Evolutionary conservation across 2,113 vertebrate genomes (phyloP).

Genomic region (Strix aluco): DNA sequence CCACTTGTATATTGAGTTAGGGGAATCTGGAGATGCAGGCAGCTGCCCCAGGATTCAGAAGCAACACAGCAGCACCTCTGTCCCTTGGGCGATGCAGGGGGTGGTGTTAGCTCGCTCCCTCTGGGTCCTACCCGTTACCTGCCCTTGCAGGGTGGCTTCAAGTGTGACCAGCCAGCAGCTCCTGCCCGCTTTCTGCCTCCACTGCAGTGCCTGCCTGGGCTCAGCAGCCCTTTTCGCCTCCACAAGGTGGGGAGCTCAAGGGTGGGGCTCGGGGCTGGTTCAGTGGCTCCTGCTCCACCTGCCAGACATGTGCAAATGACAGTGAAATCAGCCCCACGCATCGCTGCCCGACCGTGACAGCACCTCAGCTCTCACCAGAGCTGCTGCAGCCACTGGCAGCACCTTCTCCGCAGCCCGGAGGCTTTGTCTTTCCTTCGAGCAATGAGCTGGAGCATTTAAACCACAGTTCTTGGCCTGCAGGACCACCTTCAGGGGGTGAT

Average conservation of each 20-base stretch:
- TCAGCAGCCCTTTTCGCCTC: background rate
- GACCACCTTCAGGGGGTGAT: background rate
- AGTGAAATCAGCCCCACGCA: slow-evolving; percentile 1
- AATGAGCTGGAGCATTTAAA: background rate
- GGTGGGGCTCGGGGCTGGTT: slow-evolving; percentile 7
- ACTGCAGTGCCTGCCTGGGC: rapidly evolving
- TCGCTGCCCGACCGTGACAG: slow-evolving; percentile 63
- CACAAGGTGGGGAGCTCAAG: background rate
- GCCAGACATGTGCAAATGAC: slow-evolving; percentile 62
- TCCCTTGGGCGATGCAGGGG: background rate
- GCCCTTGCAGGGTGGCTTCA: background rate
- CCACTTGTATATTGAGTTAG: background rate
- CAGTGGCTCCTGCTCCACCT: slow-evolving; percentile 64
- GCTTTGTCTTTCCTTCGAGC: background rate
- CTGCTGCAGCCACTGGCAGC: background rate
- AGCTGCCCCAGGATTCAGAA: background rate
- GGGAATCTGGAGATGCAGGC: background rate
- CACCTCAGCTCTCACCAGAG: slow-evolving; percentile 54
- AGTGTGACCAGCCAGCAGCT: background rate
- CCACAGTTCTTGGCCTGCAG: background rate
- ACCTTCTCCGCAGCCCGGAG: background rate
- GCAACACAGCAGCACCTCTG: background rate
- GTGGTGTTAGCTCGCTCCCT: rapidly evolving
- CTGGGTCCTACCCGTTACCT: background rate
- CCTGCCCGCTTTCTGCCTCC: background rate